A percentile compares a stretch with the other conserved stretches of the same genome.
These are phyloP conservation scores for Sycophaga agraensis DNA, from an alignment of 1,140 invertebrate genomes.

Conservation along the genomic window DNA sequence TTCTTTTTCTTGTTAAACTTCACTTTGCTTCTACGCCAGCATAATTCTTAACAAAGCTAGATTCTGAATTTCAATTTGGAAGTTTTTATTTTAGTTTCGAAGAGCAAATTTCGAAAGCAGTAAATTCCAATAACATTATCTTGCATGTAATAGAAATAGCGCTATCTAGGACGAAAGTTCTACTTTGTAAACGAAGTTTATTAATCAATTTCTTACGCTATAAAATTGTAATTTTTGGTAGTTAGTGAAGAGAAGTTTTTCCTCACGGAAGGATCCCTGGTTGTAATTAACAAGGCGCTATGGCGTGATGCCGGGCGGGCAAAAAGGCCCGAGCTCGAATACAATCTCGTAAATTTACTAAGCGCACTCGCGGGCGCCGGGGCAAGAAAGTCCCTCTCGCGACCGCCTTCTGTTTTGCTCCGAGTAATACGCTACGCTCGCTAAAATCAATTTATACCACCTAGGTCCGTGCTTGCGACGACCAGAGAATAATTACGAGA, in stretches of 20 bases:
- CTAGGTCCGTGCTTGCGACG: background rate
- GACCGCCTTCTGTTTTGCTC: slow-evolving; percentile 38
- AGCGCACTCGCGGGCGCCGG: slow-evolving; percentile 17
- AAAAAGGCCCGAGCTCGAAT: slow-evolving; percentile 40
- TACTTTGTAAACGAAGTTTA: no score
- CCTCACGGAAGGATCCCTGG: background rate
- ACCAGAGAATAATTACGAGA: background rate
- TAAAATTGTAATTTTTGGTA: no score
- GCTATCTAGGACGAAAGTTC: no score
- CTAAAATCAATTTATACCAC: slow-evolving; percentile 39
- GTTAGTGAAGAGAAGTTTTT: slow-evolving; percentile 9
- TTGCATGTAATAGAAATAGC: no score
- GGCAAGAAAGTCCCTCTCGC: slow-evolving; percentile 42
- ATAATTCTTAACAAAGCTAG: no score
- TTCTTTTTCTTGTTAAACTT: background rate
- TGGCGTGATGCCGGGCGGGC: slow-evolving; percentile 32
- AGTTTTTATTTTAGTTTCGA: no score
- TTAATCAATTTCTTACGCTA: no score
- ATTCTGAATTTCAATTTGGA: no score
- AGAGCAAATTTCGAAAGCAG: no score
- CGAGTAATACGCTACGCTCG: slow-evolving; percentile 36
- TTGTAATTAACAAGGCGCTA: slow-evolving; percentile 38
- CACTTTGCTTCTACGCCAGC: no score
- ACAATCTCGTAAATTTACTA: slow-evolving; percentile 48
- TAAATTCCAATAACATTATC: no score